These are phyloP conservation scores for Apostichopus japonicus DNA, from an alignment of 35 echinoderm and acorn worm species.

Conservation along the genomic window DNA sequence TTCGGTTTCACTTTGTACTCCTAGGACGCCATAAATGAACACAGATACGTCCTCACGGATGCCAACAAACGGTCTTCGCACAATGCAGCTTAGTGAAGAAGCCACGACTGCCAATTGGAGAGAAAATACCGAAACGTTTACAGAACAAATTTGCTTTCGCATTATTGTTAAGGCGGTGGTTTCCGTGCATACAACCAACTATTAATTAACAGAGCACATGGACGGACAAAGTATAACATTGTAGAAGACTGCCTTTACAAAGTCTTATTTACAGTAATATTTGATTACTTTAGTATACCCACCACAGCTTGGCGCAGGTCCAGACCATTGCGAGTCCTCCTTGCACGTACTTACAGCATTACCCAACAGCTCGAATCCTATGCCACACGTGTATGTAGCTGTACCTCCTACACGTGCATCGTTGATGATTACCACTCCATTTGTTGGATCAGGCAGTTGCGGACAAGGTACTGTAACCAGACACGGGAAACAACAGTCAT, in stretches of 20 bases:
- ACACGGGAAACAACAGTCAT: background rate
- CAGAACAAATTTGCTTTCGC: no score
- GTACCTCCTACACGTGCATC: background rate
- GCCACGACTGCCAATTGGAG: background rate
- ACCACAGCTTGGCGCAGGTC: background rate
- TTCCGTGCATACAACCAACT: no score
- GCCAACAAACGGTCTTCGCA: constrained; percentile 9
- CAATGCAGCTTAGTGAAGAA: constrained; percentile 10
- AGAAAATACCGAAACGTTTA: no score
- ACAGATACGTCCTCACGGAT: background rate
- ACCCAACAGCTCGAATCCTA: background rate
- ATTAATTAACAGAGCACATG: no score
- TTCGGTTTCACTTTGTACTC: background rate
- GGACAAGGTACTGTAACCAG: constrained; percentile 12
- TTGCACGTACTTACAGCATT: background rate
- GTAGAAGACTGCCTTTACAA: no score
- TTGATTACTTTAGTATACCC: background rate
- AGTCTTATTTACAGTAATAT: no score
- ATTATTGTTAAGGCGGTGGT: no score
- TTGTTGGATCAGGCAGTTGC: background rate
- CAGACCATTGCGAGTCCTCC: background rate
- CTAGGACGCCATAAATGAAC: background rate
- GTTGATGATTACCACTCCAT: background rate
- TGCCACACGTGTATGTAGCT: background rate
- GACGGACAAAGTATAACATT: no score